A percentile compares a stretch with the other conserved stretches of the same genome.
phyloP scores from a whole-genome alignment of 2,113 vertebrate species.

The Callionymus lyra region DNA sequence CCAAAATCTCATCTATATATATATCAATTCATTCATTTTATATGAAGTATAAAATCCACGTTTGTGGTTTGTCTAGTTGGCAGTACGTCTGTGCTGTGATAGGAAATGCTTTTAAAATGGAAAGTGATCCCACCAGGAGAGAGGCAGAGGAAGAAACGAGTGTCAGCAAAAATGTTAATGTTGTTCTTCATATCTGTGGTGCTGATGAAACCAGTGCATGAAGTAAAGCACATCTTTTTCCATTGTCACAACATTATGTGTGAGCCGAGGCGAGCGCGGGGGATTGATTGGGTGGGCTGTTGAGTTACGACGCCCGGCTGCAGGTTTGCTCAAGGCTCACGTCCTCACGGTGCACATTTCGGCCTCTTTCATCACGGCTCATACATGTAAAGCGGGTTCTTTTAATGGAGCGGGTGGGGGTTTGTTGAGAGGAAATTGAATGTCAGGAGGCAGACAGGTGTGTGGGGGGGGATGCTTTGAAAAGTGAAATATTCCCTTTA shows the following conservation, averaged over 20 bases:
- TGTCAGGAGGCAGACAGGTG: slow-evolving; percentile 12
- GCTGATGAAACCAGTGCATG: slow-evolving; percentile 43
- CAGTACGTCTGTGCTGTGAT: too few relatives aligned
- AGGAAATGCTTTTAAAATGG: too few relatives aligned
- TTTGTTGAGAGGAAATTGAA: background rate
- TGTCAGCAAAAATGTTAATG: slow-evolving; percentile 69
- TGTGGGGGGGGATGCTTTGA: slow-evolving; percentile 10
- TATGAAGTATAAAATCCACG: too few relatives aligned
- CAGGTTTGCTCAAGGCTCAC: slow-evolving; percentile 38
- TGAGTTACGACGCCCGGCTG: background rate
- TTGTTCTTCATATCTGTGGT: slow-evolving; percentile 48
- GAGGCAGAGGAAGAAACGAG: slow-evolving; percentile 11
- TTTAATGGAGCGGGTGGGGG: slow-evolving; percentile 19
- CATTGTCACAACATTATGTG: background rate
- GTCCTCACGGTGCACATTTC: slow-evolving; percentile 42
- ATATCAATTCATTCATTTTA: too few relatives aligned
- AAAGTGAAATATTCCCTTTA: slow-evolving; percentile 28
- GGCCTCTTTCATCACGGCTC: slow-evolving; percentile 46
- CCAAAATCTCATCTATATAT: too few relatives aligned
- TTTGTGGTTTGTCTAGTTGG: too few relatives aligned
- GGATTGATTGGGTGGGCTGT: background rate
- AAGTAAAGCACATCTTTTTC: slow-evolving; percentile 40
- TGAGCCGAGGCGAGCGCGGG: background rate
- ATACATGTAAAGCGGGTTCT: slow-evolving; percentile 42
- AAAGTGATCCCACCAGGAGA: too few relatives aligned